Evolutionary conservation across 2,797 vertebrate species (phyloP), one percentile per base, ranked within the genome.

Genomic region (Anguilla marmorata): DNA sequence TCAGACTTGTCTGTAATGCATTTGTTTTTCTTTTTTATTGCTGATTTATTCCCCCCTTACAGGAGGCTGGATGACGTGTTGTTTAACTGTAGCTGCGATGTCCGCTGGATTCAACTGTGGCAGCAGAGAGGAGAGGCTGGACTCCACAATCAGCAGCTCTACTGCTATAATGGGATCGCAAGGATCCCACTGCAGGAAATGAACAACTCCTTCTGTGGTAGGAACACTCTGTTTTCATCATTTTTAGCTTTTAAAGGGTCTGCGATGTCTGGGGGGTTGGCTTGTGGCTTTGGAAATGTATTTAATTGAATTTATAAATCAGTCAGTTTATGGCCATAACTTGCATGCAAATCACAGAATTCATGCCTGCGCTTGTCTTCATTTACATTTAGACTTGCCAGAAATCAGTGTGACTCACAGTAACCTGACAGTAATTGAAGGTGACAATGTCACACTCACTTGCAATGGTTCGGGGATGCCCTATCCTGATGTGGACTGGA

Each of bases 31-130:
- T 48, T 2, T 33, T 84, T 50, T 50, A 82, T 82, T 84, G 66
- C 80, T 69, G n/a, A 63, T 33, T 89, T 87, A 69, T 87, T 79
- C 30, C 0, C 45, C 12, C 8, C 48, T 86, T 86, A 11, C 90
- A 99, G 98, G 95, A 96, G 94, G 89, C 90, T 99, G 94, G 98
- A 99, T 86, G 96, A 96, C 63, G 98, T 99, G 90, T 94, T 97
- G 88, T 99, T 99, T 82, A 97, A 97, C 92, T 99, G 98, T 79
- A 98, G 98, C 93, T 99, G 98, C 0, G 97, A 97, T 88, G 98
- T 99, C 90, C 98, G 98, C 90, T 99, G 98, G 98, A 97, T 99
- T 94, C 98, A 99, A 96, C 96, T 99, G 91, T 99, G 98, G 97
- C 98, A 98, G 95, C 96, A 98, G 94, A 97, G 97, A 93, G 97